Evolutionary conservation across 2,888 invertebrate species (phyloP).

Genomic region (Drosophila silvestris): DNA sequence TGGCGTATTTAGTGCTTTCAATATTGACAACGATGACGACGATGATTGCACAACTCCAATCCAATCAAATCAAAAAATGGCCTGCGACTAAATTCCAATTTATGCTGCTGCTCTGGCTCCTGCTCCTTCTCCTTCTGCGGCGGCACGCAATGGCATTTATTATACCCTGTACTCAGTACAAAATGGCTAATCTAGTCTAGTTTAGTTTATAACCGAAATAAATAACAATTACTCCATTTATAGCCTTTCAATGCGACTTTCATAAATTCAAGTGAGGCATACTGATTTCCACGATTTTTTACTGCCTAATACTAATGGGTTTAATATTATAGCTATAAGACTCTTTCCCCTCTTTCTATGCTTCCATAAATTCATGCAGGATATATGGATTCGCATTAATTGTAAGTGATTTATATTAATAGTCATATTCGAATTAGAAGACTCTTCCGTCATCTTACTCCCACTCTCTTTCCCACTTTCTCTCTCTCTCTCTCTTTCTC

Average conservation of each 20-base stretch:
- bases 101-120: background rate
- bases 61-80: conserved; percentile 1
- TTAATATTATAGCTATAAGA: background rate
- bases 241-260: background rate
- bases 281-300: background rate
- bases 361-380: background rate
- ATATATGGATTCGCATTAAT: background rate
- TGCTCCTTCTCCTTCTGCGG: conserved; percentile 15
- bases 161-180: conserved; percentile 11
- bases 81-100: conserved; percentile 4
- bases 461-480: background rate
- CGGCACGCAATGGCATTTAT: conserved; percentile 69
- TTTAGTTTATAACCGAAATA: background rate
- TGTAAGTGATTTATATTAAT: background rate
- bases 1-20: conserved; percentile 49
- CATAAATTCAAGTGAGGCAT: background rate
- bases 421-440: background rate
- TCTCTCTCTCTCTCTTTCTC: background rate
- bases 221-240: background rate
- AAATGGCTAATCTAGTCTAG: background rate
- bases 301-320: background rate
- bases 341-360: background rate
- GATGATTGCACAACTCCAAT: conserved; percentile 32
- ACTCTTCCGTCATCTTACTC: background rate
- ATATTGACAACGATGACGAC: conserved; percentile 23